Base-by-base conservation (phyloP, 2,113 vertebrate genomes). In the Rhinopomastus cyanomelas region DNA sequence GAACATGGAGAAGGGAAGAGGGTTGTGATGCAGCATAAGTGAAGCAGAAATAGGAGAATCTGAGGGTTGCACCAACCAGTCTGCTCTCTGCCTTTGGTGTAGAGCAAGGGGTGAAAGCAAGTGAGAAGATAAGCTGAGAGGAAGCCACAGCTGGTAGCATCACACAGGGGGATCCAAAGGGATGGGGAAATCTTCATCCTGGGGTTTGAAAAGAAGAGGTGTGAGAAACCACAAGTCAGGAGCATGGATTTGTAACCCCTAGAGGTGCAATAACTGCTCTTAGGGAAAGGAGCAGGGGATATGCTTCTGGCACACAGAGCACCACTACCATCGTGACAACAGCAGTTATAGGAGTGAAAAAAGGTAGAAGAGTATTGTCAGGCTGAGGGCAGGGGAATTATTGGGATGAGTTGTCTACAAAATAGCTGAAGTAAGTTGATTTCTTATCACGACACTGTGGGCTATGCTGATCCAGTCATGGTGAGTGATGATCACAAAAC, bases 291-390 rank as follows among this genome's bases (percentile, higher is more conserved):
- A 81, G 19, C 4, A 44, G 53, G 87, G 90, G 59, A 93, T 76
- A 42, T 14, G 22, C 39, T 95, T 82, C 34, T 96, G 93, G 93
- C 93, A 93, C 88, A 71, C 17, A 30, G 22, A 91, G 30, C 37
- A 13, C 66, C 71, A 69, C 83, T 94, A 90, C 92, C 65, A 83
- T 82, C 77, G 65, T 66, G 83, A 96, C 81, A 93, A 90, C 85
- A 68, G 12, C 16, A 60, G 93, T 94, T 92, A 89, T 30, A 67
- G 0, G 25, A 56, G 55, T 36, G 29, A 11, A 80, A 64, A 79
- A 79, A 87, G 59, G 89, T 74, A 62, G 11, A 77, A 87, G 55
- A 55, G 83, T 92, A 67, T 64, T 82, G 69, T 81, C 7, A 1
- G 81, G 51, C 27, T 78, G 36, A 90, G 69, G 55, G 62, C 53